These are phyloP conservation scores for Peucedramus taeniatus DNA, from an alignment of 2,113 vertebrate species.

Conservation along the genomic window DNA sequence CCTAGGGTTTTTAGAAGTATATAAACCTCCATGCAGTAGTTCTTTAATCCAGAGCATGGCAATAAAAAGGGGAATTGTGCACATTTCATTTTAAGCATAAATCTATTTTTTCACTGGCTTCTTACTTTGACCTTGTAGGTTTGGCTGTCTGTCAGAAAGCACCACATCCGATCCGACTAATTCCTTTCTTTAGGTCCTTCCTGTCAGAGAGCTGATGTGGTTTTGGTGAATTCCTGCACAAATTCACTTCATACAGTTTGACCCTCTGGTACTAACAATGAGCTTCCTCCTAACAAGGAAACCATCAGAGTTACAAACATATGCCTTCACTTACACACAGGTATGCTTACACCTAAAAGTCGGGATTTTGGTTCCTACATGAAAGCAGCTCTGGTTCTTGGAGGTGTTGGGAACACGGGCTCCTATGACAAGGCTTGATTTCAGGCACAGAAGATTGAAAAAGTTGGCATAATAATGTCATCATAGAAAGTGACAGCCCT, in stretches of 20 bases:
- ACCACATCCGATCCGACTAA: constrained; percentile 38
- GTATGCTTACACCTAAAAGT: background rate
- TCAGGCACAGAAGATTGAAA: background rate
- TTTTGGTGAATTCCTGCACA: constrained; percentile 14
- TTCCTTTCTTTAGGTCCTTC: constrained; percentile 48
- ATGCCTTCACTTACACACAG: background rate
- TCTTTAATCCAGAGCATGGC: background rate
- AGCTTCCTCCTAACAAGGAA: background rate
- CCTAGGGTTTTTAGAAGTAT: background rate
- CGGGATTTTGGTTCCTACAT: background rate
- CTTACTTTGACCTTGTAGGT: constrained; percentile 20
- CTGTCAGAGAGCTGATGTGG: constrained; percentile 12
- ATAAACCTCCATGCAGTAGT: background rate
- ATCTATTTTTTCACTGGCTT: constrained; percentile 37
- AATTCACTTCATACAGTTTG: background rate
- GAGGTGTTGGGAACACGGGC: background rate
- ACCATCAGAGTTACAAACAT: background rate
- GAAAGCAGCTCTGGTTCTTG: background rate
- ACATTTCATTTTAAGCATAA: background rate
- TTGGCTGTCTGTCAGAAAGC: constrained; percentile 19
- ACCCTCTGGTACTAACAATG: background rate
- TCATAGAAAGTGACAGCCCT: background rate
- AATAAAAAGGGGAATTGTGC: background rate
- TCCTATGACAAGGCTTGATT: background rate
- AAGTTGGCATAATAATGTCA: background rate